Evolutionary conservation across 2,113 vertebrate genomes (phyloP), one percentile per base, ranked within the genome.

Genomic region (Salminus brasiliensis): DNA sequence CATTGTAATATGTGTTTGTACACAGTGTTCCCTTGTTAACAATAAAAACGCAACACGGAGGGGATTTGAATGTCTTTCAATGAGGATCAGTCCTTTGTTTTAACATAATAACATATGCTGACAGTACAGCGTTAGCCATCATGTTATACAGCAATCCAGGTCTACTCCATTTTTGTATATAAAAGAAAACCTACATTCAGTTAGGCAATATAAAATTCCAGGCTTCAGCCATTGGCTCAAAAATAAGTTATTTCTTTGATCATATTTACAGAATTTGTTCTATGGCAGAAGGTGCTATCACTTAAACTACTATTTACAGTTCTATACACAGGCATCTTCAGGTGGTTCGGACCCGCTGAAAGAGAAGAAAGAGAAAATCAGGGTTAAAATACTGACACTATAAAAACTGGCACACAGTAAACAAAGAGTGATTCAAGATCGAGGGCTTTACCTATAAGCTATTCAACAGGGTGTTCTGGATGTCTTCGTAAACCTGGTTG

Each of bases 381-480:
- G 25, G 27, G 43, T 27, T 49, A 11, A 62, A 47, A 15, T 49
- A 16, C 15, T 63, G 18, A 23, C 11, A 29, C 2, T 0, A 15
- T 27, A 11, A 43, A 8, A 62, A 47, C 12, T 16, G 27, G 25
- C 60, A 15, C 30, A 32, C 30, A 52, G 43, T 32, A 21, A 16
- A 30, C 10, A 55, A 21, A 43, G 9, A 30, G 5, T 13, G 16
- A 34, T 23, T 30, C 15, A 21, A 34, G 43, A 67, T 25, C n/a
- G 18, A 25, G 6, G 0, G 1, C 53, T 57, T 78, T 85, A 92
- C 93, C 94, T 96, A 94, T 83, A 81, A 92, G 43, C 72, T 57
- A 66, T 96, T 96, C 4, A 89, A 88, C 81, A 95, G 81, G 65
- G 81, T 82, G 82, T 94, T 95, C 72, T 93, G 92, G 45, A 94